Conservation (phyloP, 1,140 invertebrate species). For the Telenomus remus region DNA sequence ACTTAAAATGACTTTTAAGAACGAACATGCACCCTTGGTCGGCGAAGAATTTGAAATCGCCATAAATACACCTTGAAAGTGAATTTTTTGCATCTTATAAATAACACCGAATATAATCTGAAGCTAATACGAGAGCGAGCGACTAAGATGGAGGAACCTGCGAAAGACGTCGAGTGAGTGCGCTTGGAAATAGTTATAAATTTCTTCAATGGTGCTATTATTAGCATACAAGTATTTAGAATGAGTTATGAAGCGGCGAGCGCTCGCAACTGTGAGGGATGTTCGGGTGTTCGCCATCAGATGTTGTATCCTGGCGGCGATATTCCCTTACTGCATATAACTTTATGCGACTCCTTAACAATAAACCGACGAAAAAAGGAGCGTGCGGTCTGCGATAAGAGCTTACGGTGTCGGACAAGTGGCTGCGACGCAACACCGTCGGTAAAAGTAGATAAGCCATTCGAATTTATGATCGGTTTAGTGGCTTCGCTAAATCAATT, state of each 20-base stretch:
- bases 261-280: slow-evolving; percentile 61
- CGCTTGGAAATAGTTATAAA: slow-evolving; percentile 66
- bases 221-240: slow-evolving; percentile 71
- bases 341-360: slow-evolving; percentile 31
- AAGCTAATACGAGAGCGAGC: slow-evolving; percentile 62
- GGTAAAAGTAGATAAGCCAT: slow-evolving; percentile 42
- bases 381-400: neutral
- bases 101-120: slow-evolving; percentile 62
- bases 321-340: slow-evolving; percentile 58
- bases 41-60: neutral
- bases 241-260: slow-evolving; percentile 66
- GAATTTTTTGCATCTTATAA: slow-evolving; percentile 57
- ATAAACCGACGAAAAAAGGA: slow-evolving; percentile 14
- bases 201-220: slow-evolving; percentile 66
- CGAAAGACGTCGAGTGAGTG: slow-evolving; percentile 47
- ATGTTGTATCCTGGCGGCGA: slow-evolving; percentile 61
- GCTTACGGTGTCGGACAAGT: slow-evolving; percentile 32
- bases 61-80: slow-evolving; percentile 15
- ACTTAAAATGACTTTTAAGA: too few species aligned
- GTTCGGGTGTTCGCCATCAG: slow-evolving; percentile 61
- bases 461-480: slow-evolving; percentile 68
- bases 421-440: slow-evolving; percentile 10
- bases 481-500: slow-evolving; percentile 56
- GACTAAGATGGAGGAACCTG: slow-evolving; percentile 42
- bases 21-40: too few species aligned